Base-by-base conservation (phyloP, 2,797 vertebrate species). In the Urocyon cinereoargenteus region DNA sequence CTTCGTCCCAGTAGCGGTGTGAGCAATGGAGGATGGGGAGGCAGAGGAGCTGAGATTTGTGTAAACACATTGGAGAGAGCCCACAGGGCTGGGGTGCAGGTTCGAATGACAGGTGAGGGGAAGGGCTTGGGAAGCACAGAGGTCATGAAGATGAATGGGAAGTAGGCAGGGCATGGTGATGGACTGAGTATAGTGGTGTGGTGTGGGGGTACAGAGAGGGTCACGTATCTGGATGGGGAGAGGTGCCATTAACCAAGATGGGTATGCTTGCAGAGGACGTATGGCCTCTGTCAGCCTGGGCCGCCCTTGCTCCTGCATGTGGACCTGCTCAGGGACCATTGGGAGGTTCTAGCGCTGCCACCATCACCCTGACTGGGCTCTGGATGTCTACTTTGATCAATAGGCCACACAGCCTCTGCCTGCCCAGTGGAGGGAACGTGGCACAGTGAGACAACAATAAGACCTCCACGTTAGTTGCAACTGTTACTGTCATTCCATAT, bases 121-220 rank as follows among this genome's bases (percentile, higher is more conserved):
- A 26, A 24, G 45, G 21, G 1, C n/a, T 51, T 55, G 22, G 15
- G 31, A 16, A 3, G 24, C 8, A 11, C 36, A n/a, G 55, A 40
- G 51, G 66, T 16, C 2, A 3, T 11, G 53, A 61, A 72, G 82
- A 45, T 28, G 28, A 34, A 5, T 3, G 26, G 26, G 7, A n/a
- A 45, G 34, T 11, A 28, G 34, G 53, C 2, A 0, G 18, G 78
- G 3, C 0, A 1, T 3, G 9, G n/a, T 1, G 10, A 55, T 4
- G 49, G 26, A 14, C 6, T 66, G 49, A 57, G 26, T 15, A 21
- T 4, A 79, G 21, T 45, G 49, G 24, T 12, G 28, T 6, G 24
- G 5, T 24, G 3, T 6, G 2, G 3, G 59, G 8, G 0, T 1
- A 6, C 4, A 21, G n/a, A 84, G 34, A 79, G 28, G 77, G 12